Base-by-base conservation (phyloP, 2,113 vertebrate species). In the Mola mola region DNA sequence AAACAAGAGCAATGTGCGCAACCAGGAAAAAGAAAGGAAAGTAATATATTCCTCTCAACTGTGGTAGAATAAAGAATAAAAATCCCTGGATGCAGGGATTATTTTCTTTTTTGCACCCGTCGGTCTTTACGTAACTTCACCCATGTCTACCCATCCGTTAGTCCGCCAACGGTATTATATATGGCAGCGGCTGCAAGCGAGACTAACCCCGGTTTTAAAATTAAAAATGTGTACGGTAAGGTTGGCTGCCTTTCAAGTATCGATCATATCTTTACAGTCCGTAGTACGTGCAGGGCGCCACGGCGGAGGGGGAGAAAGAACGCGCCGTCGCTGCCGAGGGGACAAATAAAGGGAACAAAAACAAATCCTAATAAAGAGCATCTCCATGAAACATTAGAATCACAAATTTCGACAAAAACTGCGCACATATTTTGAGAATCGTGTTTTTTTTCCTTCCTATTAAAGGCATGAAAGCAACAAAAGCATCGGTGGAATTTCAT, bases 231-330 rank as follows among this genome's bases (percentile, higher is more conserved):
- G 4, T 47, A 3, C 52, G 60, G 22, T 36, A 41, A 62, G 48
- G 68, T 66, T 6, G n/a, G 17, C n/a, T 64, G 34, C 37, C 62
- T 29, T 63, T 43, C 22, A 4, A 56, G 28, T 16, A 36, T 7
- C 46, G n/a, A 9, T 28, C 9, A 22, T 29, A 28, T 58, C 33
- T 36, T 21, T 17, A 13, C 15, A n/a, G n/a, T n/a, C 19, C 11
- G 19, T 15, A 50, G 43, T 38, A 28, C 13, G 55, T 12, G 48
- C 51, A 19, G 31, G 41, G 74, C 51, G 74, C 72, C 55, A 64
- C 31, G 58, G 0, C 31, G 63, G 66, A n/a, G 38, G 20, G 66
- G 55, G 48, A 61, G 69, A 84, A 82, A 52, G 70, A 72, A 76
- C 71, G 65, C 75, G 57, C 74, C 67, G 65, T 51, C 75, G 70